phyloP scores from a whole-genome alignment of 1,140 invertebrate genomes.

The Temnothorax curvispinosus region DNA sequence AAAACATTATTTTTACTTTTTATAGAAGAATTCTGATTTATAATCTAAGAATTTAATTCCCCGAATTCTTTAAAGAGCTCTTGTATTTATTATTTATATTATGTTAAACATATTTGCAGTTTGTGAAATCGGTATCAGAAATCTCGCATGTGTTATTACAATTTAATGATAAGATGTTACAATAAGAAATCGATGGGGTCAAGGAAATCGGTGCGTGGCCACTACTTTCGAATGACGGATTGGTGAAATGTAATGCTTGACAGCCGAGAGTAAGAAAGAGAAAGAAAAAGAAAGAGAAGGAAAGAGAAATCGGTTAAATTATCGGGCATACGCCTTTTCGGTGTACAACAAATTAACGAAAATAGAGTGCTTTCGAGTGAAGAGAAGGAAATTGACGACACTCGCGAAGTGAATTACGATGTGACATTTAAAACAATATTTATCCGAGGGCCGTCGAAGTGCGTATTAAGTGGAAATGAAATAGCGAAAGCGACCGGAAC shows the following conservation, averaged over 20 bases:
- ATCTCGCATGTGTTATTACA: neutral
- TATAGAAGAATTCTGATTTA: neutral
- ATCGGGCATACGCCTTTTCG: constrained; percentile 26
- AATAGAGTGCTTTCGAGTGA: constrained; percentile 11
- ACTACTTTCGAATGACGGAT: constrained; percentile 7
- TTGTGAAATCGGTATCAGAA: constrained; percentile 10
- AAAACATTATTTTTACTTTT: neutral
- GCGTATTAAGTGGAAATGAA: constrained; percentile 30
- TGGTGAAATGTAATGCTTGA: constrained; percentile 14
- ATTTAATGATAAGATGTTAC: constrained; percentile 40
- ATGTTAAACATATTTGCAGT: neutral
- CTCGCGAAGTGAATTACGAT: constrained; percentile 16
- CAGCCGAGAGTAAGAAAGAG: neutral
- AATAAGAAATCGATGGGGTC: neutral
- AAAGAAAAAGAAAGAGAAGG: neutral
- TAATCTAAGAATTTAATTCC: neutral
- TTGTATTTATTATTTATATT: neutral
- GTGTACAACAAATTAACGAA: constrained; percentile 34
- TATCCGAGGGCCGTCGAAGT: neutral
- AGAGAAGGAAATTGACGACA: neutral
- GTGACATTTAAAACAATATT: constrained; percentile 33
- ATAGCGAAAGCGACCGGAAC: constrained; percentile 28
- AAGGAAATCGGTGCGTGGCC: constrained; percentile 33
- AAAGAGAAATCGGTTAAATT: constrained; percentile 23
- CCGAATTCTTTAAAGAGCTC: neutral